Percentiles rank a stretch among this genome's conserved stretches.
Conservation (phyloP, 2,797 vertebrate genomes). For the Pangasius djambal region DNA sequence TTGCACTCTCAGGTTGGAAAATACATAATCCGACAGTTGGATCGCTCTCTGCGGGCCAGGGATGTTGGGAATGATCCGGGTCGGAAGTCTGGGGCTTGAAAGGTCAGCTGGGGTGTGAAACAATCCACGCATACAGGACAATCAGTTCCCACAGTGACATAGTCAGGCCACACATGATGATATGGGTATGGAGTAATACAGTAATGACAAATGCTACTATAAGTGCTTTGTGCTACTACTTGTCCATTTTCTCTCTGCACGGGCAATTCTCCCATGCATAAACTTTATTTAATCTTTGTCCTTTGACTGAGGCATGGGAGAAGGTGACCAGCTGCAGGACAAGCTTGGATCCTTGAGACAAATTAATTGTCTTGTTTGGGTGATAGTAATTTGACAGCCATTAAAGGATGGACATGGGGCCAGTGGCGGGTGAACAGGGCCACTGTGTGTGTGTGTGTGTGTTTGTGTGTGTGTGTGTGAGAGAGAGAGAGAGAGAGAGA, state of each 20-base stretch:
- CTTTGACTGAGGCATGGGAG: constrained; percentile 45
- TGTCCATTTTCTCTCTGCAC: not conserved
- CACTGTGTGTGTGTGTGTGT: constrained; percentile 38
- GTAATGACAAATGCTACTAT: constrained; percentile 28
- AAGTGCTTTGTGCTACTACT: constrained; percentile 2
- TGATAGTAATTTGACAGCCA: constrained; percentile 83
- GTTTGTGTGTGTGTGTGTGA: constrained; percentile 21
- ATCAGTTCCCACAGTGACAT: constrained; percentile 52
- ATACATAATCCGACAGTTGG: constrained; percentile 68
- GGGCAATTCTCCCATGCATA: constrained; percentile 18
- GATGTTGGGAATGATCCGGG: constrained; percentile 68
- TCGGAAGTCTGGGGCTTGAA: constrained; percentile 63
- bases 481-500: constrained; percentile 5
- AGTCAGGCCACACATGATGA: constrained; percentile 32
- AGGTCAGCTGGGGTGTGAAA: constrained; percentile 43
- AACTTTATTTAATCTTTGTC: constrained; percentile 52
- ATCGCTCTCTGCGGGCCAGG: constrained; percentile 71
- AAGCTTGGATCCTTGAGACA: constrained; percentile 44
- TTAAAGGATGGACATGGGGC: constrained; percentile 72
- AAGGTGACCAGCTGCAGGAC: constrained; percentile 48
- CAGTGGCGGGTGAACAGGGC: constrained; percentile 65
- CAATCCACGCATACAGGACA: constrained; percentile 22
- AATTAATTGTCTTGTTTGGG: constrained; percentile 78
- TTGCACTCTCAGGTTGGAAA: constrained; percentile 48
- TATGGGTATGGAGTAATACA: not conserved